Evolutionary conservation across 2,888 invertebrate genomes (phyloP), one percentile per base, ranked within the genome.

Genomic region (Torymus auratus): DNA sequence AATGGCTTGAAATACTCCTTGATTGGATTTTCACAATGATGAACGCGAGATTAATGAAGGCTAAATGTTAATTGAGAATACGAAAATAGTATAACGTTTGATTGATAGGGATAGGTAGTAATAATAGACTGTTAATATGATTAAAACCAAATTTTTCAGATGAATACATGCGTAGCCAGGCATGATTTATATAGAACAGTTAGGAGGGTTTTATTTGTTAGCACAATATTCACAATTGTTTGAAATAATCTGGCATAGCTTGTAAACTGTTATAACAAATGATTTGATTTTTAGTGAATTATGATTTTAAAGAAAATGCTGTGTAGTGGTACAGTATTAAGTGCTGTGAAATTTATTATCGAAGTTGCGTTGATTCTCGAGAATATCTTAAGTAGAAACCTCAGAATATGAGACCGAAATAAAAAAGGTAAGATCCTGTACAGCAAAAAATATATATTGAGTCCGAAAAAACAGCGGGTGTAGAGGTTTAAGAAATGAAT

Each of bases 261-360:
- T 28, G 3, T 28, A 28, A 28, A 28, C 28, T 28, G 7, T 28
- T 28, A 55, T 28, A 20, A 71, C 17, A 17, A 60, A 71, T 71
- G 4, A 10, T 62, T 50, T 20, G n/a, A 55, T 23, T 2, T 56
- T 1, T 14, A 56, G 15, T 55, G 64, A 73, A 55, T 64, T 28
- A 64, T 55, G 55, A n/a, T 55, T 56, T 64, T 55, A 7, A 62
- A 5, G 15, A 53, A 73, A 73, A 64, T 64, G 53, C 5, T 28
- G 5, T n/a, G n/a, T n/a, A n/a, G n/a, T 7, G 15, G 7, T 14
- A 28, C 28, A 15, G 28, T 15, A 5, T 64, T 73, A 28, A 64
- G 41, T 64, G 64, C 73, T 12, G 28, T 15, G 41, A 73, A 73
- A 55, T 73, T 73, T 41, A 71, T 71, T 52, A 52, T 52, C 17